Conservation (phyloP, 64 coral and sea anemone species). For the Actinia tenebrosa region DNA sequence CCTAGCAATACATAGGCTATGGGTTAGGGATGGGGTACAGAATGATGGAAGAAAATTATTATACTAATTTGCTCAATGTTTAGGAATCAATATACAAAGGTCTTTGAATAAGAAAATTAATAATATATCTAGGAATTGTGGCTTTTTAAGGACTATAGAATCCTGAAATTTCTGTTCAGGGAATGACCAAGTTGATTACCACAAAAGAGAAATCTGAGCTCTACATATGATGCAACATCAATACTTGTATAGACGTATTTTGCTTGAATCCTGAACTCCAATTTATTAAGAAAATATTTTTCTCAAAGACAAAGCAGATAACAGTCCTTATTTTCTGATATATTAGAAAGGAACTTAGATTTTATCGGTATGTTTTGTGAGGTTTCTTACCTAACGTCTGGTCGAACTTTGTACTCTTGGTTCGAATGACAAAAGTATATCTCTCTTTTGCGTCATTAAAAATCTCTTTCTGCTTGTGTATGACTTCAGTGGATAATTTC, state of each 20-base stretch:
- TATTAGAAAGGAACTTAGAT: neutral
- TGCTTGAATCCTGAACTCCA: neutral
- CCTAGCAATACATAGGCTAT: neutral
- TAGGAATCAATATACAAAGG: too few species aligned
- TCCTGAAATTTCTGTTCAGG: too few species aligned
- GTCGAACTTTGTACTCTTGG: slow-evolving; percentile 73
- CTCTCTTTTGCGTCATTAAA: slow-evolving; percentile 62
- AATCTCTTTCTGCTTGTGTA: slow-evolving; percentile 71
- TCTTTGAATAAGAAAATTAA: too few species aligned
- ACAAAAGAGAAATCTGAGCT: neutral
- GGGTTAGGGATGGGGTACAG: neutral
- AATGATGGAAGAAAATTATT: too few species aligned
- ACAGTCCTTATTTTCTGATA: neutral
- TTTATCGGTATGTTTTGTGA: neutral
- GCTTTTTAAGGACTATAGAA: too few species aligned
- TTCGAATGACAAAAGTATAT: slow-evolving; percentile 80
- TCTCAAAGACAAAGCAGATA: neutral
- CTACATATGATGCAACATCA: neutral
- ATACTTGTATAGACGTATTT: neutral
- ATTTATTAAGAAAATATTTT: neutral
- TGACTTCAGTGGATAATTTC: slow-evolving; percentile 71
- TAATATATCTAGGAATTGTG: too few species aligned
- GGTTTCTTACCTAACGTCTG: slow-evolving; percentile 36
- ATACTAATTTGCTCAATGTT: too few species aligned
- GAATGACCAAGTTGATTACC: too few species aligned